Evolutionary conservation across 1,140 invertebrate genomes (phyloP).

Genomic region (Zaprionus ornatus): DNA sequence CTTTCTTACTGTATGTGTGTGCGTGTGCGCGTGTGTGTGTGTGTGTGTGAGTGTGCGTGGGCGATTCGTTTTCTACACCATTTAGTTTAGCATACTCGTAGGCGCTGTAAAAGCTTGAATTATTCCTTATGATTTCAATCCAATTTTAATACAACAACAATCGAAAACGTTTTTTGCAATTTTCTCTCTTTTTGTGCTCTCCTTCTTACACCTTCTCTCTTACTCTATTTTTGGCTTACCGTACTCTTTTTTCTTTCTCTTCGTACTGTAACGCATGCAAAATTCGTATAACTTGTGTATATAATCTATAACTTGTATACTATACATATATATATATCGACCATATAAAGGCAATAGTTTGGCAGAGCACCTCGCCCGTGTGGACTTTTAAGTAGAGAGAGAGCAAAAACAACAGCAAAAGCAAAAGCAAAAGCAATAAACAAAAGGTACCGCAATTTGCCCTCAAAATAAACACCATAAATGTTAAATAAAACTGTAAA

Average conservation of each 20-base stretch:
- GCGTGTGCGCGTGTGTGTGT: conserved; percentile 9
- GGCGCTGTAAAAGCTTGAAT: conserved; percentile 48
- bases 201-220: conserved; percentile 24
- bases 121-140: conserved; percentile 30
- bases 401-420: conserved; percentile 22
- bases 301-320: conserved; percentile 40
- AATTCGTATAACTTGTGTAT: conserved; percentile 22
- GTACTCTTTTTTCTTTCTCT: conserved; percentile 16
- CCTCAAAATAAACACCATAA: conserved; percentile 24
- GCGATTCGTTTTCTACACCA: conserved; percentile 41
- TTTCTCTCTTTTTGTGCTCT: conserved; percentile 35
- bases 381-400: conserved; percentile 77
- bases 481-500: not conserved
- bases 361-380: conserved; percentile 79
- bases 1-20: conserved; percentile 10
- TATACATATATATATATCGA: conserved; percentile 54
- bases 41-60: conserved; percentile 31
- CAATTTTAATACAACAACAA: conserved; percentile 36
- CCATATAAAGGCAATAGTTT: conserved; percentile 72
- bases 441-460: conserved; percentile 59
- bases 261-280: conserved; percentile 39
- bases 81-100: conserved; percentile 58
- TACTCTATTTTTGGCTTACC: conserved; percentile 25
- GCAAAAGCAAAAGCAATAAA: conserved; percentile 18
- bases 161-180: conserved; percentile 46